Evolutionary conservation across 2,113 vertebrate species (phyloP).

Genomic region (Anguilla japonica): DNA sequence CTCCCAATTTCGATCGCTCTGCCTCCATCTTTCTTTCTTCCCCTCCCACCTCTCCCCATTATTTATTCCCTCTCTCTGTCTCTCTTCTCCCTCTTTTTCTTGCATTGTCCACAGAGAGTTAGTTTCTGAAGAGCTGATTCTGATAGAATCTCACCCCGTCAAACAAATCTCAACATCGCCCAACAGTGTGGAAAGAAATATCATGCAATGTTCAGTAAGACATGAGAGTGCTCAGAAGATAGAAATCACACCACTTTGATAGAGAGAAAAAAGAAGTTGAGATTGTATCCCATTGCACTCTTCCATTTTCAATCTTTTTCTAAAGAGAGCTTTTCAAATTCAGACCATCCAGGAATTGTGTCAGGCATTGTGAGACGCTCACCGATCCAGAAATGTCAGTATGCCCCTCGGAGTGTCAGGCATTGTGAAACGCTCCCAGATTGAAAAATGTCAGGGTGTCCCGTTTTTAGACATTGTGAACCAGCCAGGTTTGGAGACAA

Average conservation of each 20-base stretch:
- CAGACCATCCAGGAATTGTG: slow-evolving; percentile 5
- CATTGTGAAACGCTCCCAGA: background rate
- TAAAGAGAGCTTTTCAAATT: background rate
- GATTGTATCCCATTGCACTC: background rate
- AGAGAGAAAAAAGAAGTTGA: background rate
- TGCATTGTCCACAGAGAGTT: background rate
- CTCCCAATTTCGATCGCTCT: background rate
- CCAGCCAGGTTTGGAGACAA: background rate
- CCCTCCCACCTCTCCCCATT: no score
- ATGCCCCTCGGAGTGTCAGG: background rate
- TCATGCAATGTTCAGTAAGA: background rate
- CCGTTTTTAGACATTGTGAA: background rate
- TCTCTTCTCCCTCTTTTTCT: background rate
- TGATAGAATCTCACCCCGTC: background rate
- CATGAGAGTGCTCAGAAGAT: background rate
- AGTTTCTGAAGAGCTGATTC: background rate
- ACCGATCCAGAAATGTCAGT: background rate
- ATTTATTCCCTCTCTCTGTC: background rate
- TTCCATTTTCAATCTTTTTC: background rate
- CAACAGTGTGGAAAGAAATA: background rate
- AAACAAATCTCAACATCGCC: background rate
- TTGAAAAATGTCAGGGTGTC: background rate
- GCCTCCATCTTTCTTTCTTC: background rate
- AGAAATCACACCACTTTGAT: background rate
- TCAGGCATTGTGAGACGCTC: background rate